phyloP scores from a whole-genome alignment of 2,888 invertebrate species.

The Chaitophorus viminalis region DNA sequence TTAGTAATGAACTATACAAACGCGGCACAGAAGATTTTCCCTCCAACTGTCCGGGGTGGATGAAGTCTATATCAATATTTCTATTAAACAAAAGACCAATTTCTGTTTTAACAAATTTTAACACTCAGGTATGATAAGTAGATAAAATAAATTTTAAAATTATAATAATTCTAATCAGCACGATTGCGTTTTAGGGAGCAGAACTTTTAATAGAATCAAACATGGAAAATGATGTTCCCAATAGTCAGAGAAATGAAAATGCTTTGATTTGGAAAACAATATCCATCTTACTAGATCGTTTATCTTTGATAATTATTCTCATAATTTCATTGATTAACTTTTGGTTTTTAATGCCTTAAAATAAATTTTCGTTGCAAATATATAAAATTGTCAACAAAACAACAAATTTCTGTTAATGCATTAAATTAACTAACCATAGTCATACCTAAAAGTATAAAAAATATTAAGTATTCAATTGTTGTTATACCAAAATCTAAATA shows the following conservation, averaged over 20 bases:
- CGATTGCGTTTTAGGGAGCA: slow-evolving; percentile 29
- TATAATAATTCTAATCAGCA: background rate
- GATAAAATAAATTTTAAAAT: background rate
- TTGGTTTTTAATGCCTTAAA: slow-evolving; percentile 27
- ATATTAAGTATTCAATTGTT: too few relatives aligned
- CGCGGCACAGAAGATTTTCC: slow-evolving; percentile 29
- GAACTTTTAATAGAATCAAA: slow-evolving; percentile 43
- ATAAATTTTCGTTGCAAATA: too few relatives aligned
- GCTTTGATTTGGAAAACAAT: slow-evolving; percentile 43
- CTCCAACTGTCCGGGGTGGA: slow-evolving; percentile 13
- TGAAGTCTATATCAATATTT: background rate
- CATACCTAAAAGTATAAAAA: too few relatives aligned
- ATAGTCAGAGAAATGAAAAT: slow-evolving; percentile 23
- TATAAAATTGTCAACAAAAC: too few relatives aligned
- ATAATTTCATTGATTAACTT: slow-evolving; percentile 34
- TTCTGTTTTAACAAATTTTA: slow-evolving; percentile 22
- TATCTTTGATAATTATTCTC: slow-evolving; percentile 19
- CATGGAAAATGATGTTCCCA: background rate
- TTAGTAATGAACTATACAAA: slow-evolving; percentile 43
- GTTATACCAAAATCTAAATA: background rate
- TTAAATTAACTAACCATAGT: too few relatives aligned
- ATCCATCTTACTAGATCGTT: slow-evolving; percentile 33
- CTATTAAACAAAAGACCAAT: slow-evolving; percentile 44
- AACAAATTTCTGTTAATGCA: too few relatives aligned
- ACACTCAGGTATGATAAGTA: slow-evolving; percentile 19